A percentile compares a stretch with the other conserved stretches of the same genome.
phyloP scores from a whole-genome alignment of 2,888 invertebrate species.

The Charanyca ferruginea region DNA sequence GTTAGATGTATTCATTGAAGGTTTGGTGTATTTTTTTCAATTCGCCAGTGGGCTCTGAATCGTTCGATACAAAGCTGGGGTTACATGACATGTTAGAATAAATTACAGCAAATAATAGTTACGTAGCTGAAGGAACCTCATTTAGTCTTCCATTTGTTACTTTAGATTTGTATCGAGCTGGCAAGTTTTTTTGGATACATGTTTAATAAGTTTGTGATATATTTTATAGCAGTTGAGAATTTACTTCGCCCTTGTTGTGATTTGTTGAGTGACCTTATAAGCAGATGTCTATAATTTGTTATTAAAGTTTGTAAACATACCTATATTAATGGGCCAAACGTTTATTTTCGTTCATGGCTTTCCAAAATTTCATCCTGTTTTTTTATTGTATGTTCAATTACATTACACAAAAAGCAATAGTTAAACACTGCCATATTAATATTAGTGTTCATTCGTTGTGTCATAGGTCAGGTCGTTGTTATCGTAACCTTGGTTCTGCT shows the following conservation, averaged over 20 bases:
- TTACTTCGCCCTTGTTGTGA: constrained; percentile 4
- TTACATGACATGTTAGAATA: constrained; percentile 16
- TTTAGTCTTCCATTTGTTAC: constrained; percentile 38
- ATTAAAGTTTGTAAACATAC: background rate
- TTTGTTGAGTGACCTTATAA: constrained; percentile 24
- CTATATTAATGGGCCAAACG: background rate
- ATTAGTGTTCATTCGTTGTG: background rate
- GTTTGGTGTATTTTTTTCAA: constrained; percentile 38
- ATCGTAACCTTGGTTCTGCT: constrained; percentile 7
- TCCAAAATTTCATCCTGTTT: background rate
- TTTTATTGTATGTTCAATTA: background rate
- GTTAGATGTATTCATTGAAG: constrained; percentile 14
- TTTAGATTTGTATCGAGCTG: constrained; percentile 36
- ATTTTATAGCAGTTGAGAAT: constrained; percentile 35
- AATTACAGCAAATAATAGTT: constrained; percentile 40
- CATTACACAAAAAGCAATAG: background rate
- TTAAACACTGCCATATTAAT: constrained; percentile 7
- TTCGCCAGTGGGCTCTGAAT: constrained; percentile 37
- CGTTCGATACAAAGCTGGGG: constrained; percentile 27
- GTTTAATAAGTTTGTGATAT: constrained; percentile 38
- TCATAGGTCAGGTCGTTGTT: background rate
- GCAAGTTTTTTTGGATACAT: constrained; percentile 38
- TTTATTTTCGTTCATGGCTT: background rate
- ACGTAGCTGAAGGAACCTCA: constrained; percentile 23
- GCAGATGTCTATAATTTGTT: background rate